Base-by-base conservation (phyloP, 2,888 invertebrate genomes). In the Hymenopus coronatus region DNA sequence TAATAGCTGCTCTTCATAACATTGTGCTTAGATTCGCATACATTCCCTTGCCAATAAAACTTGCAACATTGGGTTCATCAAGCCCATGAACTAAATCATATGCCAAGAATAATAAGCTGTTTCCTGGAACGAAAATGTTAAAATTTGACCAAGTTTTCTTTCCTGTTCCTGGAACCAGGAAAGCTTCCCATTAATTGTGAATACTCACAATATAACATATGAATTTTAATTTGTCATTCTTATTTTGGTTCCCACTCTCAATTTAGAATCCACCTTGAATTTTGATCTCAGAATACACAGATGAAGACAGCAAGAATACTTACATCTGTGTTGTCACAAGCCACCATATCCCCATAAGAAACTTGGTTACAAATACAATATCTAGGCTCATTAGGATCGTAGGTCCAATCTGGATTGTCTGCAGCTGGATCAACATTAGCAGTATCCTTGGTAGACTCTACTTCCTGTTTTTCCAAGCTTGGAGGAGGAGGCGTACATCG, bases 311-410 rank as follows among this genome's bases (percentile, higher is more conserved):
- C 88, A 82, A 28, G 28, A 85, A 89, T 90, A 95, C 97, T 96
- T 93, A 98, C 98, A 92, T 98, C 97, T 93, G 97, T 97, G 93
- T 99, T 99, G 94, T 99, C 99, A 94, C 99, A 99, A 90, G 99
- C 99, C 84, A 99, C 99, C 99, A 99, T 99, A 93, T 98, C 98
- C 0, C 99, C 99, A 92, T 99, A 99, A 0, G 98, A 98, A 28
- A 99, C 98, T 94, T 99, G 98, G 94, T 99, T 98, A 94, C 99
- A 99, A 91, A 98, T 96, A 93, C 99, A 99, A 94, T 99, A 99
- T 91, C 97, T 94, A 0, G 98, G 99, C 93, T 99, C 99, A 93
- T 99, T 98, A 2, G 99, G 98, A 94, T 99, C 99, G 92, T 97
- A 98, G 0, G 97, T 96, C 98, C 98, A 98, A 92, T 98, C 98